Evolutionary conservation across 2,113 vertebrate genomes (phyloP), one percentile per base, ranked within the genome.

Genomic region (Zosterops borbonicus): DNA sequence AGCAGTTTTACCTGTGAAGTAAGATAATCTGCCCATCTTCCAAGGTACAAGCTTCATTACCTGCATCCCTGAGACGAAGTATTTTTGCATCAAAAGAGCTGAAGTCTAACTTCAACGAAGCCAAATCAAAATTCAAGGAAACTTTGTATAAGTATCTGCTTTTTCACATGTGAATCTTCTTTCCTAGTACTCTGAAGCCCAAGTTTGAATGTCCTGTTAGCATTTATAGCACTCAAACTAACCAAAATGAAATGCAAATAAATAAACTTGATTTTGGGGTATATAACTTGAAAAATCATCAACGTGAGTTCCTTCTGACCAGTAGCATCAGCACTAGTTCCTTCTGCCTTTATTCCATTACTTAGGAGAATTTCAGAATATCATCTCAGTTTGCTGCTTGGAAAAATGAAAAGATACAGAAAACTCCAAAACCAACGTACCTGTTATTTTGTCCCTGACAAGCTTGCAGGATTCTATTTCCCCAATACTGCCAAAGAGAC

Each of bases 381-480:
- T 3, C 9, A 68, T 9, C 9, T 76, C 12, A 42, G 14, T 18
- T 55, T 11, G 23, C 13, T 50, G 27, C 10, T 52, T 59, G 7
- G 12, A 79, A 74, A 62, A 87, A 39, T 11, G 1, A 44, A 16
- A 29, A 68, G 5, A 81, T 18, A 14, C 12, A 37, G 29, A 63
- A 94, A 97, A 71, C 3, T 33, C 10, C 8, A 24, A 42, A 74
- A 52, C 3, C 11, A 89, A 82, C 91, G 88, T 98, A 99, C 99
- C 99, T 98, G 99, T 99, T 95, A 99, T 99, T 98, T 99, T 99
- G 98, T 99, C 99, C 94, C 99, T 98, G 89, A 99, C 99, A 64
- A 99, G 98, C 97, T 99, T 99, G 98, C 99, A 99, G 97, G 99
- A 99, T 95, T 99, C 99, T 67, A 99, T 99, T 92, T 99, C 99